Percentiles rank a stretch among this genome's conserved stretches.
Evolutionary conservation across 2,113 vertebrate genomes (phyloP).

Genomic region (Chlamydotis undulata): DNA sequence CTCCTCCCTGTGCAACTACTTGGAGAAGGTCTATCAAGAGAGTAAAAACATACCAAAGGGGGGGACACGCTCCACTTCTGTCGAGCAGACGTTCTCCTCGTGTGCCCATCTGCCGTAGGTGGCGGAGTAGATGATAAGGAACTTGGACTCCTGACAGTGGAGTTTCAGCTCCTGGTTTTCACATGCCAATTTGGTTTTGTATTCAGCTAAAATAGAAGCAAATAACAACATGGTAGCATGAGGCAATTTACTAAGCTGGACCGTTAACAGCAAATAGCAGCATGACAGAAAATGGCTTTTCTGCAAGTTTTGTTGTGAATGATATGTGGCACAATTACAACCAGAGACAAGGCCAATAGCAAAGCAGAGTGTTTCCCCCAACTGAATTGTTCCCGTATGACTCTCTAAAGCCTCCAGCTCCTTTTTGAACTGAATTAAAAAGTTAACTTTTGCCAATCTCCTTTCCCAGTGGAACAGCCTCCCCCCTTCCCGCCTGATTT

Average conservation of each 20-base stretch:
- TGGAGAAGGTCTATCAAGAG: neutral
- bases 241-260: neutral
- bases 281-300: constrained; percentile 1
- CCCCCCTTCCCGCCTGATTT: neutral
- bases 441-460: neutral
- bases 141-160: constrained; percentile 88
- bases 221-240: constrained; percentile 26
- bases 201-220: constrained; percentile 84
- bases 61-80: constrained; percentile 64
- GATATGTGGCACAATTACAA: neutral
- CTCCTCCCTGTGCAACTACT: neutral
- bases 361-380: neutral
- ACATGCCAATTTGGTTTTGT: constrained; percentile 88
- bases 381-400: neutral
- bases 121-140: constrained; percentile 92
- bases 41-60: constrained; percentile 81
- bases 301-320: neutral
- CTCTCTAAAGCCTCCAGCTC: neutral
- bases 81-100: constrained; percentile 78
- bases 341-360: neutral
- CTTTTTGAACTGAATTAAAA: neutral
- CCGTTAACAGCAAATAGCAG: constrained; percentile 17
- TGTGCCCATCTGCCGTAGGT: constrained; percentile 83
- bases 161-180: constrained; percentile 87
- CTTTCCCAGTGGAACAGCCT: neutral